Base-by-base conservation (phyloP, 2,113 vertebrate species). In the Ochotona princeps region DNA sequence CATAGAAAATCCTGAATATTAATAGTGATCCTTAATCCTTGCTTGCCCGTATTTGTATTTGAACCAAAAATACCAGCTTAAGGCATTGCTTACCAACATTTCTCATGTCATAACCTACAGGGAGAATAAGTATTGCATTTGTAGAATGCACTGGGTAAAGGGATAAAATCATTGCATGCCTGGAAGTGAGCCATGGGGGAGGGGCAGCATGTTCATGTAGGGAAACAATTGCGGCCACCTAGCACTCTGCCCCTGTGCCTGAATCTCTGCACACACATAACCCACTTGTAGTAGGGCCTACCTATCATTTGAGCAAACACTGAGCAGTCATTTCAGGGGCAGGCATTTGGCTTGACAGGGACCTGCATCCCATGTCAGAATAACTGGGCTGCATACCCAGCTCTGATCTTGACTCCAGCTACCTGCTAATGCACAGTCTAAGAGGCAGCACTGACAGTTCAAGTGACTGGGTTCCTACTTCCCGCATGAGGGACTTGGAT, bases 41-140 rank as follows among this genome's bases (percentile, higher is more conserved):
- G 14, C 47, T 94, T 81, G 63, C 44, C 93, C 83, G 18, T 83
- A 70, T 92, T 44, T 94, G 35, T 84, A 25, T 84, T n/a, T 90
- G 47, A 74, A 83, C 28, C 54, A 23, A 90, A 90, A 95, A 84
- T 60, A 63, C 32, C n/a, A 20, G 32, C 25, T 87, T 87, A 63
- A 35, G 47, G 14, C 76, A 91, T 21, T 81, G 18, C 44, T 87
- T 74, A 4, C 23, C n/a, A 76, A 67, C 28, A 13, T 54, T 89
- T 51, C 51, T 21, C 61, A 87, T 54, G 76, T 76, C 61, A 17
- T 30, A 38, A 83, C 12, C 67, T 23, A 84, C 30, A 76, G 80
- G 35, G 15, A 75, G 81, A 54, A 51, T 38, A 82, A 60, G 25
- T 18, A 90, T 51, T 54, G 1, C 14, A 32, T 87, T 81, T 94